These are phyloP conservation scores for Manis crassicaudata DNA, from an alignment of 2,797 vertebrate species.

Conservation along the genomic window DNA sequence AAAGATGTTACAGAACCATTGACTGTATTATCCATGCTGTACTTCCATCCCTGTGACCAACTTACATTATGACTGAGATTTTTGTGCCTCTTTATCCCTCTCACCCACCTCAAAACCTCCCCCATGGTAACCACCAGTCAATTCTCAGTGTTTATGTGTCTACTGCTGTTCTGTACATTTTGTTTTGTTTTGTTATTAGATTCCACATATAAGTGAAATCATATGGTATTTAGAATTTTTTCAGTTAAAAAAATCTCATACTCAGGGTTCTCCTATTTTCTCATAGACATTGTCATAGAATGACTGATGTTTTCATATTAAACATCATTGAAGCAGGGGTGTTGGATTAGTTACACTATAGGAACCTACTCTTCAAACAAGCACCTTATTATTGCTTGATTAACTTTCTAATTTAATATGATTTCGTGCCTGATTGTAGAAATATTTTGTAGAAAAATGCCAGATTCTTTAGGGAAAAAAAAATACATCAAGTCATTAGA, in stretches of 20 bases:
- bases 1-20: no score
- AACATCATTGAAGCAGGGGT: neutral
- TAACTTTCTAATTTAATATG: neutral
- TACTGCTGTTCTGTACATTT: no score
- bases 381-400: neutral
- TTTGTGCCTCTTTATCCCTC: no score
- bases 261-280: neutral
- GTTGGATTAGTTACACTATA: neutral
- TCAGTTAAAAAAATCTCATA: neutral
- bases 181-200: no score
- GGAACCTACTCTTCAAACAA: neutral
- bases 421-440: neutral
- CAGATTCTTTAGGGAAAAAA: neutral
- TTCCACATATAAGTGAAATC: no score
- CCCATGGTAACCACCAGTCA: no score
- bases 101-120: no score
- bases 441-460: neutral
- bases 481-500: neutral
- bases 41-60: no score
- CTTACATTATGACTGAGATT: no score
- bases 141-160: no score
- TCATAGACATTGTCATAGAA: neutral
- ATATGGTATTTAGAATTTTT: neutral
- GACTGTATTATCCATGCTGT: no score
- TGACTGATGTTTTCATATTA: neutral